Evolutionary conservation across 1,140 invertebrate genomes (phyloP), one percentile per base, ranked within the genome.

Genomic region (Polypedilum pembai): DNA sequence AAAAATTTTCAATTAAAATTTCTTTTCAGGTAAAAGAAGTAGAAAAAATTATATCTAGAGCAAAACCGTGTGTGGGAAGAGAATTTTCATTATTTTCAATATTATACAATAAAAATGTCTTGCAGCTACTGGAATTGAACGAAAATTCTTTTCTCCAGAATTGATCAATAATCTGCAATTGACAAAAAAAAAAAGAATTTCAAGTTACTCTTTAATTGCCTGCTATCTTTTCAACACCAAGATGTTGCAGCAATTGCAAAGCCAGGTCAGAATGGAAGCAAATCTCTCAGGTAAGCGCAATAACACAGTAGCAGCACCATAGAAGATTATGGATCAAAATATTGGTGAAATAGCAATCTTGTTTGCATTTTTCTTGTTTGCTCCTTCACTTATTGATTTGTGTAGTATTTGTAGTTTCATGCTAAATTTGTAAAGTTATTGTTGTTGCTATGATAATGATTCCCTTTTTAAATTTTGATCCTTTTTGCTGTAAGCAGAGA

Each of bases 381-480:
- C n/a, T 56, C 12, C n/a, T 56, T 56, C 45, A 33, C 24, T 33
- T 33, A 33, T 33, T 33, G 24, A 33, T 33, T 33, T 33, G 24
- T n/a, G n/a, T n/a, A n/a, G n/a, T 33, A 33, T 33, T 10, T 56
- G 45, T 56, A 56, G 45, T 56, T 69, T 69, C 65, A 69, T 69
- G 65, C 17, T 69, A 69, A 69, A 69, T 69, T 69, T 69, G 65
- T 21, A 69, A 69, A 69, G 8, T 69, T 18, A 69, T 69, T 69
- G 65, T 69, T 69, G 18, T 69, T 69, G 65, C n/a, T 18, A 69
- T 69, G 17, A 69, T 69, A 69, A 69, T 69, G 65, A 21, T 69
- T 20, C 45, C 45, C 3, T 56, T 56, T n/a, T 56, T 56, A n/a
- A 10, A 56, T 56, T n/a, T 56, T 56, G 45, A 56, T 56, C 45